Evolutionary conservation across 1,140 invertebrate species (phyloP).

Genomic region (Araneus ventricosus): DNA sequence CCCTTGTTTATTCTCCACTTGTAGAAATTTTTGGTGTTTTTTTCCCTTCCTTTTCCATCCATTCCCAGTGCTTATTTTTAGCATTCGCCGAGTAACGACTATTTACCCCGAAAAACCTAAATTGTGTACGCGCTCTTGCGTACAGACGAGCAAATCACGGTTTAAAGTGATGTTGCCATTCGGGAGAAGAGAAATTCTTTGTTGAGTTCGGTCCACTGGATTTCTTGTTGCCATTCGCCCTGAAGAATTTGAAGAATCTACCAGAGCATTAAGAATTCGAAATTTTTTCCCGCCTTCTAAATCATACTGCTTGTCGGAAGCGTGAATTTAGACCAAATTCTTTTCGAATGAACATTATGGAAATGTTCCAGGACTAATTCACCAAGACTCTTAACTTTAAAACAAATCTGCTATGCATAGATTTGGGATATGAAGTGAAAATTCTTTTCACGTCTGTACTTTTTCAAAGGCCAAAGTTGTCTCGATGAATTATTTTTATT

Average conservation of each 20-base stretch:
- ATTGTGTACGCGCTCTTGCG: slow-evolving; percentile 63
- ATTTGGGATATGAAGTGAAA: background rate
- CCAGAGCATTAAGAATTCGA: slow-evolving; percentile 50
- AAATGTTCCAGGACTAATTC: slow-evolving; percentile 25
- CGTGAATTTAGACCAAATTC: slow-evolving; percentile 11
- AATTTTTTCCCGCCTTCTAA: slow-evolving; percentile 9
- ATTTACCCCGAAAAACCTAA: slow-evolving; percentile 50
- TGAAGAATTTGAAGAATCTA: slow-evolving; percentile 46
- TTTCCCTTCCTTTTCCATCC: background rate
- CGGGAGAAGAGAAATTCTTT: slow-evolving; percentile 58
- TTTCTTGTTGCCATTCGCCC: slow-evolving; percentile 60
- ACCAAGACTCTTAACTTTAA: background rate
- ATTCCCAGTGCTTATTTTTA: background rate
- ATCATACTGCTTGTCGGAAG: background rate
- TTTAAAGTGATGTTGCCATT: slow-evolving; percentile 70
- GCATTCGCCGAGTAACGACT: slow-evolving; percentile 11
- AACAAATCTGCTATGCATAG: background rate
- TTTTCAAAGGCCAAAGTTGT: background rate
- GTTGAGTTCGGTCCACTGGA: slow-evolving; percentile 48
- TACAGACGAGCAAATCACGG: slow-evolving; percentile 51
- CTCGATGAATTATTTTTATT: background rate
- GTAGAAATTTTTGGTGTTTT: slow-evolving; percentile 28
- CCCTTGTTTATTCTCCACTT: background rate
- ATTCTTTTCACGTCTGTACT: background rate
- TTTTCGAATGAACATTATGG: slow-evolving; percentile 29